Conservation (phyloP, 2,888 invertebrate species). For the Papilio elwesi region DNA sequence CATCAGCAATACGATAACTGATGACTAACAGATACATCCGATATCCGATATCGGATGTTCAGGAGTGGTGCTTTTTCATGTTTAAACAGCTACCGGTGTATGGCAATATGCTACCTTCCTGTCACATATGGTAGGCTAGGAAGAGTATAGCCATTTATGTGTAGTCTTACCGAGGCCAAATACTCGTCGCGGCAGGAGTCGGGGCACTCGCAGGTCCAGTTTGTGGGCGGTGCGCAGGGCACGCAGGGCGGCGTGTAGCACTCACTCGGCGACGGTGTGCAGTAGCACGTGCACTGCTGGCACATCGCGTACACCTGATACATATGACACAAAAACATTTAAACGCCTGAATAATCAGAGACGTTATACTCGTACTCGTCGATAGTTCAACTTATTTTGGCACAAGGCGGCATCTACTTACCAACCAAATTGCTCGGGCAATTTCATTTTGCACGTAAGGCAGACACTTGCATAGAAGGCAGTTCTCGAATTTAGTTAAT, state of each 20-base stretch:
- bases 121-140: background rate
- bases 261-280: constrained; percentile 59
- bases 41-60: too few relatives aligned
- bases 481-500: constrained; percentile 73
- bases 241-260: constrained; percentile 60
- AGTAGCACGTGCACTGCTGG: constrained; percentile 62
- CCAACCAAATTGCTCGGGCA: constrained; percentile 73
- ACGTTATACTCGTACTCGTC: too few relatives aligned
- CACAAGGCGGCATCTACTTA: constrained; percentile 47
- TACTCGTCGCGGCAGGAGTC: constrained; percentile 73
- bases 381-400: background rate
- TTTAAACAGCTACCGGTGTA: background rate
- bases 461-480: constrained; percentile 67
- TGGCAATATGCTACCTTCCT: background rate
- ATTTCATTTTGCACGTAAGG: constrained; percentile 73
- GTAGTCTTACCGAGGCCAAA: constrained; percentile 65
- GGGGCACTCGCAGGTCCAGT: constrained; percentile 70
- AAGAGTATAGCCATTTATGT: background rate
- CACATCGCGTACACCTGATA: constrained; percentile 75
- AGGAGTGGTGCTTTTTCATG: too few relatives aligned
- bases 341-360: too few relatives aligned
- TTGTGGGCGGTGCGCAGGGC: constrained; percentile 69
- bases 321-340: constrained; percentile 2
- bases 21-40: too few relatives aligned
- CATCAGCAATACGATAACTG: too few relatives aligned